Conservation (phyloP, 2,113 vertebrate species). For the Lamprologus lemairii region DNA sequence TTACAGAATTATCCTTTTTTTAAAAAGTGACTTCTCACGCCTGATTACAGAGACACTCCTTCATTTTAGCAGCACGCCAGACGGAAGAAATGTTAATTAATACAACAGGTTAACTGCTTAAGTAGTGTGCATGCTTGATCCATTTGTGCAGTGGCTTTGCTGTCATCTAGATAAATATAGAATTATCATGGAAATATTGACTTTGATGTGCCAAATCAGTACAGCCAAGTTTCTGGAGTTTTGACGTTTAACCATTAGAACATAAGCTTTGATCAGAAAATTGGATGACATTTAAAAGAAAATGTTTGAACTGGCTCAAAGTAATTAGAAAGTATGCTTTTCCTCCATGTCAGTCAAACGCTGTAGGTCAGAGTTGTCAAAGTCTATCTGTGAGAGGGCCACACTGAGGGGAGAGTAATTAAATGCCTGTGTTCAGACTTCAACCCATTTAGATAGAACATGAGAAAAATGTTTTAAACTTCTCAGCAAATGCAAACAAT, state of each 20-base stretch:
- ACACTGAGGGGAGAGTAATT: background rate
- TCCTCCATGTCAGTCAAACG: background rate
- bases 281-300: background rate
- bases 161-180: background rate
- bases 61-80: background rate
- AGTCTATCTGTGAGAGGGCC: background rate
- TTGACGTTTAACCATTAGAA: background rate
- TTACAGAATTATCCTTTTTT: background rate
- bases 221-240: background rate
- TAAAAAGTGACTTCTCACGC: background rate
- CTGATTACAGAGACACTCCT: slow-evolving; percentile 9
- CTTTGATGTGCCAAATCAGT: background rate
- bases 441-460: background rate
- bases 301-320: background rate
- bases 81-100: background rate
- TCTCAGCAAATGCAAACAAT: background rate
- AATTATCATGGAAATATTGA: background rate
- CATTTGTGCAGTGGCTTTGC: background rate
- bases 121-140: background rate
- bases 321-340: slow-evolving; percentile 9
- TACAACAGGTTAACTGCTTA: background rate
- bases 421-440: background rate
- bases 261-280: background rate
- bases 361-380: background rate
- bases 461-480: background rate